Conservation (phyloP, 2,888 invertebrate species). For the Drosophila birchii region DNA sequence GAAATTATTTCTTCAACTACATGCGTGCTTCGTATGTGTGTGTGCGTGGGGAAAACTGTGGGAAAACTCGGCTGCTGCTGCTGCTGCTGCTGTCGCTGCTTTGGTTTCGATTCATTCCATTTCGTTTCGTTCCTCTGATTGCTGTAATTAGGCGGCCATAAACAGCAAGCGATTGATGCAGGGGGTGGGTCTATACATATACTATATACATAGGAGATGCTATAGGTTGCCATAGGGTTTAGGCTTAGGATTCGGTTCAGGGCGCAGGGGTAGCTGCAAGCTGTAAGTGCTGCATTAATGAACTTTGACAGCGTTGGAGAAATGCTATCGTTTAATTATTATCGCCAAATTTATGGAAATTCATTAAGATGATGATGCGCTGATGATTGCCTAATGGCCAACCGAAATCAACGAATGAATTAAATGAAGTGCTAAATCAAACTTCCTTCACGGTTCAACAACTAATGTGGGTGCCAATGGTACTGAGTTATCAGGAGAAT, state of each 20-base stretch:
- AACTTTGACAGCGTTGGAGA: constrained; percentile 57
- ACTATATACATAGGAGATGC: constrained; percentile 1
- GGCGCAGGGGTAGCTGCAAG: background rate
- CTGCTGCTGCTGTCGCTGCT: constrained; percentile 17
- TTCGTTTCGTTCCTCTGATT: constrained; percentile 49
- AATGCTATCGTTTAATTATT: constrained; percentile 73
- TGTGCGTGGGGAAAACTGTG: constrained; percentile 50
- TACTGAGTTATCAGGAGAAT: no score
- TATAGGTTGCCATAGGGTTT: constrained; percentile 1
- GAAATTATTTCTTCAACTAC: constrained; percentile 75
- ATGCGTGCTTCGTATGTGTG: constrained; percentile 49
- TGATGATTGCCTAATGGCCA: constrained; percentile 40
- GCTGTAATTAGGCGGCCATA: constrained; percentile 61
- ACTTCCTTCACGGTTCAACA: constrained; percentile 9
- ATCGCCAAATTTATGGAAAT: constrained; percentile 74
- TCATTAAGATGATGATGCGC: constrained; percentile 64
- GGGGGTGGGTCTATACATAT: constrained; percentile 3
- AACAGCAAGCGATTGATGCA: constrained; percentile 39
- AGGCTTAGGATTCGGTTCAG: constrained; percentile 2
- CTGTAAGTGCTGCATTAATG: constrained; percentile 52
- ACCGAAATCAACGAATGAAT: constrained; percentile 35
- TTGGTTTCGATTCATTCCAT: constrained; percentile 37
- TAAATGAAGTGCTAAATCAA: constrained; percentile 33
- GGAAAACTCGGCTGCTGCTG: constrained; percentile 32
- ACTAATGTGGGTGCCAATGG: constrained; percentile 22